These are phyloP conservation scores for Uropsilus gracilis DNA, from an alignment of 2,113 vertebrate species.

Conservation along the genomic window DNA sequence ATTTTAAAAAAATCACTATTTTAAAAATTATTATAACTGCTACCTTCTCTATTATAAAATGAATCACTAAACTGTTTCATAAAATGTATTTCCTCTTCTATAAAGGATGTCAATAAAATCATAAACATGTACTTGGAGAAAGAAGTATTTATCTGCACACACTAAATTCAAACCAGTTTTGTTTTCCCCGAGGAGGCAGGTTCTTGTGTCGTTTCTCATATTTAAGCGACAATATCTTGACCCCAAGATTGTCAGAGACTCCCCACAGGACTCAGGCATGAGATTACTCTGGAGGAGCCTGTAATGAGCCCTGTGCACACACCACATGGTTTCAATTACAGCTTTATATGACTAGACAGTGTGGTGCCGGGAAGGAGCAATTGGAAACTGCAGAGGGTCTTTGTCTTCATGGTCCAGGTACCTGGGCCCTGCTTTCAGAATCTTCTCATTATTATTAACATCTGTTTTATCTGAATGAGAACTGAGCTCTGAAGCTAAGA, in stretches of 20 bases:
- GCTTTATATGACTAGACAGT: slow-evolving; percentile 83
- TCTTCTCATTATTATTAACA: slow-evolving; percentile 59
- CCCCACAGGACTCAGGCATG: slow-evolving; percentile 75
- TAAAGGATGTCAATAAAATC: slow-evolving; percentile 67
- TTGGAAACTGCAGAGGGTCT: slow-evolving; percentile 77
- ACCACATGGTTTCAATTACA: slow-evolving; percentile 85
- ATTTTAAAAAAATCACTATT: neutral
- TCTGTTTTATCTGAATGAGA: slow-evolving; percentile 77
- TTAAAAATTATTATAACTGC: neutral
- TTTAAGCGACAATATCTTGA: slow-evolving; percentile 73
- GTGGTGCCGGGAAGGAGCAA: slow-evolving; percentile 82
- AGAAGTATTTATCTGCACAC: slow-evolving; percentile 26
- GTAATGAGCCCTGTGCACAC: slow-evolving; percentile 81
- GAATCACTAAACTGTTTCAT: slow-evolving; percentile 67
- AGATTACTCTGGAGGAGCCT: slow-evolving; percentile 69
- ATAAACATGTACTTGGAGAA: neutral
- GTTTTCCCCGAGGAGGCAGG: slow-evolving; percentile 64
- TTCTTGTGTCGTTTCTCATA: slow-evolving; percentile 59
- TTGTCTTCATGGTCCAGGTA: slow-evolving; percentile 81
- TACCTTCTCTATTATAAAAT: slow-evolving; percentile 39
- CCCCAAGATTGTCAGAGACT: slow-evolving; percentile 76
- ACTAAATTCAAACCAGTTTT: slow-evolving; percentile 55
- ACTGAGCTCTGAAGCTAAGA: slow-evolving; percentile 72
- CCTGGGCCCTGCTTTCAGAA: slow-evolving; percentile 71
- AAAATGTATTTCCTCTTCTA: slow-evolving; percentile 71